Evolutionary conservation across 2,888 invertebrate genomes (phyloP), one percentile per base, ranked within the genome.

Genomic region (Rhaphigaster nebulosa): DNA sequence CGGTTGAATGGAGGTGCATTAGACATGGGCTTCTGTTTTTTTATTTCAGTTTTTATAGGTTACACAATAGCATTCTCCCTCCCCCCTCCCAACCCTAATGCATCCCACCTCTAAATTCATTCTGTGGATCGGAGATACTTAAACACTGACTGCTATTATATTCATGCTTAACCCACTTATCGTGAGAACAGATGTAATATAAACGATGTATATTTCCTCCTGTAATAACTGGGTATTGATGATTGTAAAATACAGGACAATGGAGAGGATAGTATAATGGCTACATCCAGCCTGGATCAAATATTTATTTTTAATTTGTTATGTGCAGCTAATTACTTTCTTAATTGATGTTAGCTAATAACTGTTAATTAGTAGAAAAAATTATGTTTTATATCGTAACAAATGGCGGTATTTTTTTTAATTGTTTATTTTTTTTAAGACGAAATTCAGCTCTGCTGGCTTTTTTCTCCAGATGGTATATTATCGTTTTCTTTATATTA

Each of bases 11-110:
- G 84, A 41, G 84, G 0, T 4, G 6, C 84, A 45, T 84, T 84
- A 41, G 84, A n/a, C 84, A 84, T 50, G 45, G 84, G 45, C 5
- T 38, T 50, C 84, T 2, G 12, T 41, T 45, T 80, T 80, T 41
- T 41, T 38, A 76, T 76, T 38, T 76, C 38, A 76, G 34, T 76
- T 76, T 76, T 76, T 76, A 76, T 76, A n/a, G 84, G 8, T 13
- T 41, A 50, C 45, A 84, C 41, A 84, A 84, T 84, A 41, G 84
- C 6, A 8, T 23, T 23, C 20, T 20, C 80, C 80, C 26, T 26
- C 29, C 12, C 84, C 41, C 38, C 76, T 26, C 23, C 76, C 18
- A 6, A 80, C 76, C 15, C 45, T 70, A 54, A 54, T 60, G 20
- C 70, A 76, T 76, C 38, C 70, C 70, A 2, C 34, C 29, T 76